phyloP scores from a whole-genome alignment of 2,113 vertebrate species.

The Alligator sinensis region DNA sequence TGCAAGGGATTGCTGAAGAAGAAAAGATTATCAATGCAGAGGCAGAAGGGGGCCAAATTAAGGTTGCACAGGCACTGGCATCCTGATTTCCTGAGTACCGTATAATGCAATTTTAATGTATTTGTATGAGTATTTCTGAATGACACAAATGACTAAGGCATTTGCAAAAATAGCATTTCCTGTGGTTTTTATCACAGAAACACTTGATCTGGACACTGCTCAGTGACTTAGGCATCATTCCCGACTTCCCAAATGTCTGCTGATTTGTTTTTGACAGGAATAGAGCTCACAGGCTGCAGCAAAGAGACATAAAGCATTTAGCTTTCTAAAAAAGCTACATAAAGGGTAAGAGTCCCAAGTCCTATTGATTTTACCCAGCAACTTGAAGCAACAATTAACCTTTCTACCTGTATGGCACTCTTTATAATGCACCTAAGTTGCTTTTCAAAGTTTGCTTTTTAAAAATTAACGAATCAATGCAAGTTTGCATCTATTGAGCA shows the following conservation, averaged over 20 bases:
- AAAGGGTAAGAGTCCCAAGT: rapidly evolving
- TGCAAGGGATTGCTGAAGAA: too few species aligned
- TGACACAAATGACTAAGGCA: too few species aligned
- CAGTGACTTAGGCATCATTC: rapidly evolving
- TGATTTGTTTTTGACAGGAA: background rate
- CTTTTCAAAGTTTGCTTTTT: constrained; percentile 14
- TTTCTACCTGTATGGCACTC: background rate
- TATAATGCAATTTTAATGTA: too few species aligned
- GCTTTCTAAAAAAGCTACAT: background rate
- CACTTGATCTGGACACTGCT: background rate
- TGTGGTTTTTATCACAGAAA: rapidly evolving
- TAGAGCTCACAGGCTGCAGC: background rate
- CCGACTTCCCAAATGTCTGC: rapidly evolving
- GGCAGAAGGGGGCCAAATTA: background rate
- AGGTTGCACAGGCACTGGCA: background rate
- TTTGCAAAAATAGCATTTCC: background rate
- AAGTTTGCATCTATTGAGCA: constrained; percentile 28
- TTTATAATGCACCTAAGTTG: rapidly evolving
- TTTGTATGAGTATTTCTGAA: too few species aligned
- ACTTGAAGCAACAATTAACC: constrained; percentile 42
- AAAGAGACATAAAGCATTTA: background rate
- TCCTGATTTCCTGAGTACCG: too few species aligned
- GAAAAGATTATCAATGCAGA: rapidly evolving
- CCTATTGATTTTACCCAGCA: background rate
- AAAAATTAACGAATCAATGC: background rate